Evolutionary conservation across 1,140 invertebrate genomes (phyloP), one percentile per base, ranked within the genome.

Genomic region (Drosophila subobscura): DNA sequence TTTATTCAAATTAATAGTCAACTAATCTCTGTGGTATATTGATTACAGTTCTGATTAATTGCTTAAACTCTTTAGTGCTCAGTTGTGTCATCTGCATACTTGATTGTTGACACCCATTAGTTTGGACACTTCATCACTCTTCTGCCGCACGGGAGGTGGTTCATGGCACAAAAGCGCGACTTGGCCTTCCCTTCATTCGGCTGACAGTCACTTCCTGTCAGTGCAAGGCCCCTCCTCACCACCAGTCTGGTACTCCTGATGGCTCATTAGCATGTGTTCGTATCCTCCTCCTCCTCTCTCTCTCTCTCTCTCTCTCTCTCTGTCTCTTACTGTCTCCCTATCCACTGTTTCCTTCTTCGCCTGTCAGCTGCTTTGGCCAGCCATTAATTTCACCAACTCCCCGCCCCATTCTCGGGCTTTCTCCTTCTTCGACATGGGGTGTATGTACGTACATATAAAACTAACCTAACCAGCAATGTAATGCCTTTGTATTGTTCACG

Each of bases 401-500:
- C 14, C 33, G 47, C 12, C 12, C 2, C 57, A 46, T 27, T 2
- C 41, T 40, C 42, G 8, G 10, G 42, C 54, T 16, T 2, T 29
- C 51, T 46, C 47, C 23, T 25, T 46, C 41, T 7, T 60, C 55
- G 49, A 54, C 53, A 37, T 20, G 41, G 25, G 23, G 20, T 37
- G 33, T 27, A 27, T 20, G 16, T 20, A 20, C 16, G 1, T 20
- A 20, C 16, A 20, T 20, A 47, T 52, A 57, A 77, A 88, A 80
- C 77, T 86, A 88, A 68, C 60, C 77, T 86, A 86, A 86, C 77
- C 83, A 88, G 81, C 83, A 78, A 65, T 88, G 78, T 86, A 86
- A 86, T 85, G 83, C 83, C 25, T 67, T 88, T 89, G 84, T 88
- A 88, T 88, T 88, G 79, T 84, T 89, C 84, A 89, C 84, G 83